Base-by-base conservation (phyloP, 2,113 vertebrate species). In the Mustela nigripes region DNA sequence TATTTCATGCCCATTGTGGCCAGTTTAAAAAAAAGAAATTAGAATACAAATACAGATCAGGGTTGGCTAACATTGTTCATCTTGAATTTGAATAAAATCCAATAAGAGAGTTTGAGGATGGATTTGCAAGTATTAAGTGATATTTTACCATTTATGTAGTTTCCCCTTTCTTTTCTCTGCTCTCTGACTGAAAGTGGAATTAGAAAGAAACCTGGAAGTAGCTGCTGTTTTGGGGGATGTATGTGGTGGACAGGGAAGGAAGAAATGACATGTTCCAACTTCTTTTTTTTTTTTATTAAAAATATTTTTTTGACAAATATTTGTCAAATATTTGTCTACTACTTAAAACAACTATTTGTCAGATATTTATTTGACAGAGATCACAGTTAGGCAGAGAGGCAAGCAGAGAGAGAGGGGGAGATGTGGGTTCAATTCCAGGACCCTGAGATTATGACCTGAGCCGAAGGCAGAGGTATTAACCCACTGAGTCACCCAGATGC, bases 81-180 rank as follows among this genome's bases (percentile, higher is more conserved):
- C 24, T 73, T 74, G 18, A 78, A 83, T 84, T 69, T 84, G 48
- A 87, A 15, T 81, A 60, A 84, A 76, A 78, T 12, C 42, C 62
- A n/a, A 11, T 15, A 14, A 14, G 48, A 14, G 58, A 73, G 31
- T 33, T 42, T 87, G 65, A 79, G 80, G n/a, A 26, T 91, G 28
- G 76, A 60, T 84, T 36, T 82, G 3, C 19, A 78, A 71, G 28
- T 89, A 19, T 21, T 36, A 80, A 91, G 50, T 91, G 73, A 56
- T 69, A 28, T 63, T 87, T 94, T 42, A 39, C 63, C 19, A 16
- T 76, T 71, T 56, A 21, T 60, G 22, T 45, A 92, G 11, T 93
- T 95, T 97, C 67, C 0, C 1, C 74, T 92, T 90, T 90, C 74
- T 92, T 96, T 88, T 96, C 81, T 69, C 14, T 78, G 78, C 53